Conservation (phyloP, 1,140 invertebrate genomes). For the Batillaria attramentaria region DNA sequence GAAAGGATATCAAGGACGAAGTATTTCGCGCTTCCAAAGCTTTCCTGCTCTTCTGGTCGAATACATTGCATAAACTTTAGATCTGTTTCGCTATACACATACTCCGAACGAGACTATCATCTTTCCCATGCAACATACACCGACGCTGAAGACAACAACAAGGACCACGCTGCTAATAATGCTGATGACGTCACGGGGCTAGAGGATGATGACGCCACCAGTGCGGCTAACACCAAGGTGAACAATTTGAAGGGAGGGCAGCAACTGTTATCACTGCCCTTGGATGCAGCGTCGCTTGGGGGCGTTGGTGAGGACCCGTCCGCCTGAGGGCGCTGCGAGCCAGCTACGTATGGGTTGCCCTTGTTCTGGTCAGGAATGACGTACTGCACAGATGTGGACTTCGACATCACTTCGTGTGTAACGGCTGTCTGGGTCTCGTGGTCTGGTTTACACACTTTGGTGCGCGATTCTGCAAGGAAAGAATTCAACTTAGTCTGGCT, state of each 20-base stretch:
- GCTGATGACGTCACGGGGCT: not conserved
- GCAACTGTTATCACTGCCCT: not conserved
- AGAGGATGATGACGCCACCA: not conserved
- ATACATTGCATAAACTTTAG: not conserved
- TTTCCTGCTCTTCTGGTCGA: not conserved
- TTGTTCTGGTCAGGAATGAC: slow-evolving; percentile 4
- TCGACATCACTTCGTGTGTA: slow-evolving; percentile 15
- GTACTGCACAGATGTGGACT: slow-evolving; percentile 8
- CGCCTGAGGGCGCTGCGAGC: slow-evolving; percentile 7
- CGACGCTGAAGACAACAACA: not conserved
- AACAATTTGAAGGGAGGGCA: not conserved
- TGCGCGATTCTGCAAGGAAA: slow-evolving; percentile 33
- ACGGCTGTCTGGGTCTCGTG: not conserved
- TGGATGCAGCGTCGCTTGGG: slow-evolving; percentile 12
- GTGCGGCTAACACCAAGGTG: not conserved
- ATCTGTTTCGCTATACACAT: not conserved
- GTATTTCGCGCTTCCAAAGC: not conserved
- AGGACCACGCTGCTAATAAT: not conserved
- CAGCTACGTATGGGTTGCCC: not conserved
- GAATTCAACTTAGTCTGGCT: too few species aligned
- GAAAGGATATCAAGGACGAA: not conserved
- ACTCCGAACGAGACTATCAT: not conserved
- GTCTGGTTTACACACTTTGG: slow-evolving; percentile 28
- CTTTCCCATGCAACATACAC: not conserved
- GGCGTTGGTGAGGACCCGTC: slow-evolving; percentile 12